Base-by-base conservation (phyloP, 2,888 invertebrate species). In the Chalcosyrphus nemorum region DNA sequence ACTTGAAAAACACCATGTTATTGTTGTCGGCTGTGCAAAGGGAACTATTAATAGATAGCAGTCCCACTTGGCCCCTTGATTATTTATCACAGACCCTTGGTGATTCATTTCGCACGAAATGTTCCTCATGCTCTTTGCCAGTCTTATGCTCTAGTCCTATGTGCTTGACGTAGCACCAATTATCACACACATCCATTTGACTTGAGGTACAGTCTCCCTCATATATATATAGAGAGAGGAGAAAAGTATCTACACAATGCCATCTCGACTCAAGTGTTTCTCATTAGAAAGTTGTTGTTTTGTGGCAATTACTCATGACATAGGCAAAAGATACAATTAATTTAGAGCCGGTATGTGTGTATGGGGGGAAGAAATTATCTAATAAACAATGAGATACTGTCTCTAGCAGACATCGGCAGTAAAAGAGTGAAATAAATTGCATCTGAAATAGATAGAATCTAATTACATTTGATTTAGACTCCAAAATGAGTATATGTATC, bases 91-190 rank as follows among this genome's bases (percentile, higher is more conserved):
- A 15, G 13, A n/a, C 13, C n/a, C 0, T 11, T 15, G 19, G 50
- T 65, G 65, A 65, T 65, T 52, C 35, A 65, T 65, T 65, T 15
- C 50, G 24, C 65, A 65, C 47, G 63, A 29, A 63, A 32, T 50
- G 19, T 38, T 19, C 19, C 13, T 13, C n/a, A n/a, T n/a, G n/a
- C n/a, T n/a, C n/a, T n/a, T n/a, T n/a, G n/a, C n/a, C n/a, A n/a
- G n/a, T n/a, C n/a, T n/a, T n/a, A n/a, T n/a, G n/a, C n/a, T n/a
- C n/a, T n/a, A n/a, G n/a, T n/a, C n/a, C n/a, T n/a, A n/a, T n/a
- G n/a, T n/a, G n/a, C n/a, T n/a, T n/a, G n/a, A n/a, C n/a, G n/a
- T n/a, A n/a, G n/a, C n/a, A n/a, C n/a, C n/a, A n/a, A n/a, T n/a
- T n/a, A n/a, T n/a, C n/a, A n/a, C 15, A n/a, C 1, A 27, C 27